Evolutionary conservation across 2,113 vertebrate species (phyloP).

Genomic region (Centropristis striata): DNA sequence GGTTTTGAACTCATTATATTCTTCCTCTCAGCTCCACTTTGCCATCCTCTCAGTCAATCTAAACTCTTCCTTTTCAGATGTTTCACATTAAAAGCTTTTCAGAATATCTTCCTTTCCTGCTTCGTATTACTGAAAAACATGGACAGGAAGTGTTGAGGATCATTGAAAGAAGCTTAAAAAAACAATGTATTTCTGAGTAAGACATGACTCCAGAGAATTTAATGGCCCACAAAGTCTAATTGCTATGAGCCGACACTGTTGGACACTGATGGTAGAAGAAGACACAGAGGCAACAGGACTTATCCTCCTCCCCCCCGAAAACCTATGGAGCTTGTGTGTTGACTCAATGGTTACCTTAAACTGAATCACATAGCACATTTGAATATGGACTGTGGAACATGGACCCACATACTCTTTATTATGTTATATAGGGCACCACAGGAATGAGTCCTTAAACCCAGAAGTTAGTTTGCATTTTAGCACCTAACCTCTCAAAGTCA

Average conservation of each 20-base stretch:
- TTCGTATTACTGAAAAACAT: neutral
- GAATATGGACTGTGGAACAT: no score
- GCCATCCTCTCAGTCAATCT: neutral
- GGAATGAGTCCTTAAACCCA: no score
- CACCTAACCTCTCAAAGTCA: no score
- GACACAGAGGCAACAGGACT: neutral
- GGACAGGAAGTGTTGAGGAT: neutral
- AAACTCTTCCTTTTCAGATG: neutral
- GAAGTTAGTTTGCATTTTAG: no score
- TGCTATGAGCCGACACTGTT: neutral
- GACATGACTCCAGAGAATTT: no score
- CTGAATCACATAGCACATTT: no score
- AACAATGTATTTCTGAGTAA: neutral
- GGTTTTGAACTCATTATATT: neutral
- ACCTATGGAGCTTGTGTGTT: no score
- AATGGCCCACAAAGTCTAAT: no score
- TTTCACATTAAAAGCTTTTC: neutral
- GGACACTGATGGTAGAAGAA: neutral
- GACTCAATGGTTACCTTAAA: no score
- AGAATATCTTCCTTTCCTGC: neutral
- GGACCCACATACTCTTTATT: no score
- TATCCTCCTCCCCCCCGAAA: neutral
- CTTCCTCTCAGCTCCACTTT: conserved; percentile 1
- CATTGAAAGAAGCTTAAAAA: neutral
- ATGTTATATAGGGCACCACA: no score